phyloP scores from a whole-genome alignment of 2,113 vertebrate species.

The Onychostruthus taczanowskii region DNA sequence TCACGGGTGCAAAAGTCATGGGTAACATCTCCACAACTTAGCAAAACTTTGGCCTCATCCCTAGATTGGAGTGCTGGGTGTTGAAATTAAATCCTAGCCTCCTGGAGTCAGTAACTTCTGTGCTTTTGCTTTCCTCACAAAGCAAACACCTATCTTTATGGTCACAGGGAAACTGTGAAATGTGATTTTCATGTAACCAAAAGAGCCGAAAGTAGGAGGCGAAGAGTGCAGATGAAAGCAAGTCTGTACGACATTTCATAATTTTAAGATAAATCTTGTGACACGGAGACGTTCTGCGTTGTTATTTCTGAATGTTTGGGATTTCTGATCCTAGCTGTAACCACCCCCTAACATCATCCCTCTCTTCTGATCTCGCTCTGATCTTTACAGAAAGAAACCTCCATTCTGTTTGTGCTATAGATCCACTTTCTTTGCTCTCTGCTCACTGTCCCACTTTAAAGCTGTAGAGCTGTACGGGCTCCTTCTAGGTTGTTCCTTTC shows the following conservation, averaged over 20 bases:
- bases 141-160: background rate
- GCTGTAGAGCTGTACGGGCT: background rate
- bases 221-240: background rate
- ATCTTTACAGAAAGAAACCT: background rate
- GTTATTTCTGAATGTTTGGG: constrained; percentile 21
- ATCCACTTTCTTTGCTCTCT: background rate
- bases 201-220: background rate
- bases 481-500: background rate
- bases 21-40: background rate
- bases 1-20: background rate
- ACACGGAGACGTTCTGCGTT: background rate
- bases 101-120: background rate
- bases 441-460: constrained; percentile 29
- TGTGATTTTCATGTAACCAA: constrained; percentile 21
- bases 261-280: constrained; percentile 30
- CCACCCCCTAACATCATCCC: background rate
- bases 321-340: background rate
- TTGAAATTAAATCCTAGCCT: background rate
- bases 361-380: background rate
- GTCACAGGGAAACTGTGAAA: constrained; percentile 36
- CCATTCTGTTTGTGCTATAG: background rate
- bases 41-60: background rate
- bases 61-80: background rate
- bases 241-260: background rate
- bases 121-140: background rate